Evolutionary conservation across 2,888 invertebrate species (phyloP).

Genomic region (Pachliopta kotzebuea): DNA sequence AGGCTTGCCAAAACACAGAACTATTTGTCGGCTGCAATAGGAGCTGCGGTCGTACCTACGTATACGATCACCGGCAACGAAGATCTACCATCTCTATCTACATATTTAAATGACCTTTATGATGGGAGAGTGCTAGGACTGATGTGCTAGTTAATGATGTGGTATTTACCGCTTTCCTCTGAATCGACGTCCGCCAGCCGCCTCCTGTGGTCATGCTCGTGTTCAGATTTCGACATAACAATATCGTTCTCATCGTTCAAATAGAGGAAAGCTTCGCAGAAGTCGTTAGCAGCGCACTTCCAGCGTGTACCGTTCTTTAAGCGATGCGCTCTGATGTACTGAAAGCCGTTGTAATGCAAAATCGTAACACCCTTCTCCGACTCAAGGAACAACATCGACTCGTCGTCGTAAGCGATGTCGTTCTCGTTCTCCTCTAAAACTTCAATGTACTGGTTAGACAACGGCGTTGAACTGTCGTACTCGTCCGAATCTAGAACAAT

Average conservation of each 20-base stretch:
- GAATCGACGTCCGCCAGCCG: constrained; percentile 20
- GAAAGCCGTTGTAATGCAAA: constrained; percentile 54
- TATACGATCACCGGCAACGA: no score
- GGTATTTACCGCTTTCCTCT: constrained; percentile 26
- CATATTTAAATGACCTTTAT: no score
- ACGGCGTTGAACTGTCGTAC: background rate
- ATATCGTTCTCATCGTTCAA: constrained; percentile 59
- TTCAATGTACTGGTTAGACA: constrained; percentile 13
- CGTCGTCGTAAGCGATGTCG: constrained; percentile 34
- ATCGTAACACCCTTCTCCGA: constrained; percentile 53
- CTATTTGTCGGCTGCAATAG: no score
- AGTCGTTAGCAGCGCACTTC: constrained; percentile 54
- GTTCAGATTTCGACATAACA: constrained; percentile 47
- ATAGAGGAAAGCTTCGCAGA: constrained; percentile 55
- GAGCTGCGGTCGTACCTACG: no score
- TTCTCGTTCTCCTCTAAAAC: constrained; percentile 32
- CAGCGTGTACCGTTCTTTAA: constrained; percentile 55
- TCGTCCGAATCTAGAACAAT: constrained; percentile 13
- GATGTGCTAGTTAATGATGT: background rate
- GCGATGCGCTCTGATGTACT: constrained; percentile 55
- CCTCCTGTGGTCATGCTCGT: constrained; percentile 42
- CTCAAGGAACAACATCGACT: constrained; percentile 50
- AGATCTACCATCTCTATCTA: no score
- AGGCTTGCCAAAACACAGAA: no score
- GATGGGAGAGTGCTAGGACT: background rate